Percentiles rank a stretch among this genome's conserved stretches.
phyloP scores from a whole-genome alignment of 2,797 vertebrate genomes.

The Iguana delicatissima region DNA sequence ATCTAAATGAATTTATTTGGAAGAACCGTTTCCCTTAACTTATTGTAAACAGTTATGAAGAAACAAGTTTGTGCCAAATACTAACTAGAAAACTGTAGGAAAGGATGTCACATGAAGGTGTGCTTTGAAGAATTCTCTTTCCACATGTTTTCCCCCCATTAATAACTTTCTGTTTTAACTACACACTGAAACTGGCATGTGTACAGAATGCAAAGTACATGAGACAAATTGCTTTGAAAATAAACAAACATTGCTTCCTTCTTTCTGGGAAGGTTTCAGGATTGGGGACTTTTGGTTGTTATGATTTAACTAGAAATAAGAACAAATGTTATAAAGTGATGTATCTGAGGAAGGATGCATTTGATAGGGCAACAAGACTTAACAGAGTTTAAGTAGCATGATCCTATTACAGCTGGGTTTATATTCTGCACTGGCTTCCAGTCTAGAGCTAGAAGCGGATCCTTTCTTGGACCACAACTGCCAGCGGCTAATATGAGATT shows the following conservation, averaged over 20 bases:
- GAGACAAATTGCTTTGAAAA: not conserved
- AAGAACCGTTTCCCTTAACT: not conserved
- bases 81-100: not conserved
- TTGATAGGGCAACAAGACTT: not conserved
- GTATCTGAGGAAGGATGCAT: not conserved
- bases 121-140: not conserved
- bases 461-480: not conserved
- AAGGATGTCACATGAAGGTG: not conserved
- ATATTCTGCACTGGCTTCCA: not conserved
- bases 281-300: not conserved
- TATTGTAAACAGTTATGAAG: not conserved
- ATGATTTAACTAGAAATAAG: not conserved
- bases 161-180: not conserved
- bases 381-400: not conserved
- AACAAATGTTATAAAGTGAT: not conserved
- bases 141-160: not conserved
- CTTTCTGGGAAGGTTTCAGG: not conserved
- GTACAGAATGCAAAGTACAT: not conserved
- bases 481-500: too few species aligned
- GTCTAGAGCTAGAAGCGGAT: not conserved
- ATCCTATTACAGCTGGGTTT: not conserved
- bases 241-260: not conserved
- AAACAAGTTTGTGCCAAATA: not conserved
- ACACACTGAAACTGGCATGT: not conserved
- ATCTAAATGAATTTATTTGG: not conserved